Percentiles rank a stretch among this genome's conserved stretches.
Evolutionary conservation across 2,888 invertebrate species (phyloP).

Genomic region (Melinopterus prodromus): DNA sequence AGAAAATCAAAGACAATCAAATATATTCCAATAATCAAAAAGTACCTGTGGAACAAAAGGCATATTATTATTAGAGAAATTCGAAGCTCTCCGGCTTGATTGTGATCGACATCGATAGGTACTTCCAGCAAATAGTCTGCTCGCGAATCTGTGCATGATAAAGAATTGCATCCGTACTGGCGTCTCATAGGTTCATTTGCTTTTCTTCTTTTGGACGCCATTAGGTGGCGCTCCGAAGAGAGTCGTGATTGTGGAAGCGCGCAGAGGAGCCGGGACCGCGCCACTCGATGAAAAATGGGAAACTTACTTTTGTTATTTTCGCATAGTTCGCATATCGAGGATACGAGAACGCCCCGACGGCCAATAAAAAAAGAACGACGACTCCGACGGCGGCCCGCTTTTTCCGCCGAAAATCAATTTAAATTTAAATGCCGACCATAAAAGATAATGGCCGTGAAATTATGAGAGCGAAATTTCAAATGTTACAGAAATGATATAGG

Average conservation of each 20-base stretch:
- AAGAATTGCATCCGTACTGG: not conserved
- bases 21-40: too few relatives aligned
- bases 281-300: not conserved
- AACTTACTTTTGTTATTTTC: constrained; percentile 4
- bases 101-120: too few relatives aligned
- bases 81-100: too few relatives aligned
- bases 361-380: not conserved
- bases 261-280: not conserved
- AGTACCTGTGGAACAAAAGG: too few relatives aligned
- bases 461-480: not conserved
- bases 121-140: not conserved
- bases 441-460: not conserved
- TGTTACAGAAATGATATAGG: not conserved
- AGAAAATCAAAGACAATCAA: too few relatives aligned
- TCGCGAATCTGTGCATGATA: not conserved
- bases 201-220: not conserved
- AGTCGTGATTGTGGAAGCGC: not conserved
- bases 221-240: not conserved
- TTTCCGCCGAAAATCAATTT: not conserved
- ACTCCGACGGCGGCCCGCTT: not conserved
- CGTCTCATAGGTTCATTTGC: not conserved
- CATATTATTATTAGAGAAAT: too few relatives aligned
- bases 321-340: not conserved
- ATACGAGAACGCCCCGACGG: not conserved
- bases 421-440: not conserved